Percentiles rank a stretch among this genome's conserved stretches.
Conservation (phyloP, 2,797 vertebrate species). For the Enteromius fasciolatus region DNA sequence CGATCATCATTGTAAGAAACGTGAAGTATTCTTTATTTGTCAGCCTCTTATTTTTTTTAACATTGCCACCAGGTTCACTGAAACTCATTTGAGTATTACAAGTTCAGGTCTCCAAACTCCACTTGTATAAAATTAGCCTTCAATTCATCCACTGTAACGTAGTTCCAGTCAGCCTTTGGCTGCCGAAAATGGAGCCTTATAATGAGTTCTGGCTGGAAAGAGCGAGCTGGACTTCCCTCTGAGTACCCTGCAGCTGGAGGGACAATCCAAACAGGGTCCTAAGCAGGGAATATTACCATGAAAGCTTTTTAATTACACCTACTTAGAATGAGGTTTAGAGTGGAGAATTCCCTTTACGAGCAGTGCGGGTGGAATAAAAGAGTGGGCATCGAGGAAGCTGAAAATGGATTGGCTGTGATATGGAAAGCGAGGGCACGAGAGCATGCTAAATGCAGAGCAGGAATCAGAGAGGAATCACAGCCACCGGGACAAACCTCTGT, state of each 20-base stretch:
- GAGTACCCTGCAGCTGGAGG: constrained; percentile 11
- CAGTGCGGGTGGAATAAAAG: constrained; percentile 15
- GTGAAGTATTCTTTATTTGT: background rate
- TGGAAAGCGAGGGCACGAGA: background rate
- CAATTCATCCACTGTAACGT: background rate
- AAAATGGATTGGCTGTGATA: constrained; percentile 36
- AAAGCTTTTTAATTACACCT: constrained; percentile 48
- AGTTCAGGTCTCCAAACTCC: constrained; percentile 2
- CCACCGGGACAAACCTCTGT: constrained; percentile 19
- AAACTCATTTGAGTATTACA: constrained; percentile 6
- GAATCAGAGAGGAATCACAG: constrained; percentile 23
- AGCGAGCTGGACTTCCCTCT: constrained; percentile 6
- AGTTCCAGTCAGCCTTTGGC: constrained; percentile 30
- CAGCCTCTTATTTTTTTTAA: constrained; percentile 2
- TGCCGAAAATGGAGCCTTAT: constrained; percentile 4
- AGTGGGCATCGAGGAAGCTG: constrained; percentile 25
- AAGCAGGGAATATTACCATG: constrained; percentile 32
- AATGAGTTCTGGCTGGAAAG: constrained; percentile 20
- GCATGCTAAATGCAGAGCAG: constrained; percentile 14
- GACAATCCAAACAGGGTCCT: constrained; percentile 20
- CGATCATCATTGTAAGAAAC: background rate
- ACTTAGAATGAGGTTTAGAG: constrained; percentile 40
- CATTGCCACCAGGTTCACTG: background rate
- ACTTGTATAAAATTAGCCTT: constrained; percentile 30
- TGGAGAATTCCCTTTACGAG: constrained; percentile 24